Evolutionary conservation across 1,140 invertebrate genomes (phyloP).

Genomic region (Lysiphlebus fabarum): DNA sequence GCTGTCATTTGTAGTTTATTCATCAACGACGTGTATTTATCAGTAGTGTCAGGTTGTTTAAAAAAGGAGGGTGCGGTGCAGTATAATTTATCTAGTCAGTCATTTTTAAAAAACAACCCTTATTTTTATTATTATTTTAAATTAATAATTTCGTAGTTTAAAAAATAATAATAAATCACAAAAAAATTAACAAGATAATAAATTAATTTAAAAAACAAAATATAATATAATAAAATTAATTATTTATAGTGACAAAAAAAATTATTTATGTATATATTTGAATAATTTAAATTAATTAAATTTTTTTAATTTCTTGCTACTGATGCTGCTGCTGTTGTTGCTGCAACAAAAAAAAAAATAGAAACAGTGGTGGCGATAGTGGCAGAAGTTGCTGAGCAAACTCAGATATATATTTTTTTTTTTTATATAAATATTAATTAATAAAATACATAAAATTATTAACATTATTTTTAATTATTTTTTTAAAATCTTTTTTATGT

Average conservation of each 20-base stretch:
- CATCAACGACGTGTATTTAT: too few relatives aligned
- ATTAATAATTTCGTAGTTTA: too few relatives aligned
- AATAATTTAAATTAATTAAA: neutral
- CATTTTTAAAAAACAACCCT: too few relatives aligned
- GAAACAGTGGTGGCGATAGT: neutral
- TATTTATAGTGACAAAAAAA: neutral
- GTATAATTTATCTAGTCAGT: too few relatives aligned
- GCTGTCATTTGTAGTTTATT: too few relatives aligned
- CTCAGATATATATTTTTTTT: too few relatives aligned
- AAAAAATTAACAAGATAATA: too few relatives aligned
- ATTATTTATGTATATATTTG: neutral
- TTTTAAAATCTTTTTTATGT: neutral
- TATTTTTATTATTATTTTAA: too few relatives aligned
- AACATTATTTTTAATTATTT: neutral
- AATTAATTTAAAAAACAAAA: neutral
- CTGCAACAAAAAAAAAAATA: neutral
- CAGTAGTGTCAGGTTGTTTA: too few relatives aligned
- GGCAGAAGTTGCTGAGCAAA: slow-evolving; percentile 7
- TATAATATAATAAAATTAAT: neutral
- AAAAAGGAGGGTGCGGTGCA: too few relatives aligned
- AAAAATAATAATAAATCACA: too few relatives aligned
- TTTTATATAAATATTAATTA: neutral
- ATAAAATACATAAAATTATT: neutral
- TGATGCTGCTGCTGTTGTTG: slow-evolving; percentile 4
- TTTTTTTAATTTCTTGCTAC: too few relatives aligned